phyloP scores from a whole-genome alignment of 2,797 vertebrate species.

The Acanthopagrus latus region DNA sequence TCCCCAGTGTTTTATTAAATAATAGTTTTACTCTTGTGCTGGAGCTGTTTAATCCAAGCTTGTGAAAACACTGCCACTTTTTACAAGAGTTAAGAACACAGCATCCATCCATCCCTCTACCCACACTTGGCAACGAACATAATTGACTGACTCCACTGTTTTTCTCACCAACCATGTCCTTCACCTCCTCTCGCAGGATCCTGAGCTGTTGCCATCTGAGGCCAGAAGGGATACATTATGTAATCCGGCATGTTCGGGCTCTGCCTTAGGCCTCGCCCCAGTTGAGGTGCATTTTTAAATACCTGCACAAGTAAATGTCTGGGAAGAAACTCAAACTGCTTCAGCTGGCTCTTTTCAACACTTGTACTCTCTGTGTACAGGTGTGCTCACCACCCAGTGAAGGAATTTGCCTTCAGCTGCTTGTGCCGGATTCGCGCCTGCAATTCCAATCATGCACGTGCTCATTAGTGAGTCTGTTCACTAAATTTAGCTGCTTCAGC shows the following conservation, averaged over 20 bases:
- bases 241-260: constrained; percentile 22
- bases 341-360: not conserved
- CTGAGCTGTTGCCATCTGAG: constrained; percentile 21
- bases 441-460: too few relatives aligned
- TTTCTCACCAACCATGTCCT: constrained; percentile 3
- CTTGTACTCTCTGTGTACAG: not conserved
- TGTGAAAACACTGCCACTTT: not conserved
- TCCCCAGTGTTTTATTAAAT: constrained; percentile 7
- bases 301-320: not conserved
- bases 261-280: not conserved
- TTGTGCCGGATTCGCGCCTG: too few relatives aligned
- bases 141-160: not conserved
- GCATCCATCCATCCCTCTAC: not conserved
- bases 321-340: not conserved
- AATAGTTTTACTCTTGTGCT: constrained; percentile 20
- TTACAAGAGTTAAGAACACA: not conserved
- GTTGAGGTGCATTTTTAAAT: not conserved
- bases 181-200: constrained; percentile 1
- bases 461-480: too few relatives aligned
- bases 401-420: not conserved
- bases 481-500: too few relatives aligned
- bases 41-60: not conserved
- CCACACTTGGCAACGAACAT: not conserved
- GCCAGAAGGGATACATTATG: constrained; percentile 27
- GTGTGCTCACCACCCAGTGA: not conserved